Evolutionary conservation across 2,888 invertebrate genomes (phyloP).

Genomic region (Poecilus cupreus): DNA sequence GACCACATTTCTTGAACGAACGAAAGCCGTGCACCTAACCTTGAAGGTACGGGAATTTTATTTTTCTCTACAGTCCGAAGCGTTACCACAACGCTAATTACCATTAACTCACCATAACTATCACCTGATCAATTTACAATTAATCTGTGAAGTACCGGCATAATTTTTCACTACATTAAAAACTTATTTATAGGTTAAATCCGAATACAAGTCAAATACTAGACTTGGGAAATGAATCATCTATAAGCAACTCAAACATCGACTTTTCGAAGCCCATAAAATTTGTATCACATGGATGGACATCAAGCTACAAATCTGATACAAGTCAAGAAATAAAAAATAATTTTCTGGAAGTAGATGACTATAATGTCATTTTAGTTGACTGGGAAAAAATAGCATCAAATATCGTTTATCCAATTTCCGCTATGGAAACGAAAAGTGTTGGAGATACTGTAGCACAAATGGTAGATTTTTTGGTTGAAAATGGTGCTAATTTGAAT

Average conservation of each 20-base stretch:
- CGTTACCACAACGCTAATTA: no score
- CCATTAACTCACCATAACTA: no score
- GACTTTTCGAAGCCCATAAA: slow-evolving; percentile 72
- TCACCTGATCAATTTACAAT: no score
- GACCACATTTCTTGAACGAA: no score
- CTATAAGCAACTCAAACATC: slow-evolving; percentile 65
- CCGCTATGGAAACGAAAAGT: slow-evolving; percentile 55
- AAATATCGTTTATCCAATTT: slow-evolving; percentile 71
- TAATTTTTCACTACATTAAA: not conserved
- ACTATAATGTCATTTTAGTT: slow-evolving; percentile 74
- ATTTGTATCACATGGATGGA: slow-evolving; percentile 76
- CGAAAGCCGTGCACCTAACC: no score
- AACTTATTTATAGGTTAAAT: slow-evolving; percentile 38
- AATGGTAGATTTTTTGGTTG: slow-evolving; percentile 54
- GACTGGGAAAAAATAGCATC: slow-evolving; percentile 73
- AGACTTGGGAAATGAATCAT: slow-evolving; percentile 1
- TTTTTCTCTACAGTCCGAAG: no score
- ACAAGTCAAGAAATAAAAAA: slow-evolving; percentile 73
- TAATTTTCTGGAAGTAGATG: slow-evolving; percentile 70
- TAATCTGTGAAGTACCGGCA: not conserved
- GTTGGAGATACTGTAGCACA: slow-evolving; percentile 38
- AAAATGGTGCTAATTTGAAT: slow-evolving; percentile 36
- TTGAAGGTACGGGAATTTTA: no score
- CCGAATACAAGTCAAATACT: slow-evolving; percentile 39
- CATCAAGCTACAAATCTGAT: slow-evolving; percentile 70